A percentile compares a stretch with the other conserved stretches of the same genome.
These are phyloP conservation scores for Conomelus anceps DNA, from an alignment of 2,888 invertebrate genomes.

Conservation along the genomic window DNA sequence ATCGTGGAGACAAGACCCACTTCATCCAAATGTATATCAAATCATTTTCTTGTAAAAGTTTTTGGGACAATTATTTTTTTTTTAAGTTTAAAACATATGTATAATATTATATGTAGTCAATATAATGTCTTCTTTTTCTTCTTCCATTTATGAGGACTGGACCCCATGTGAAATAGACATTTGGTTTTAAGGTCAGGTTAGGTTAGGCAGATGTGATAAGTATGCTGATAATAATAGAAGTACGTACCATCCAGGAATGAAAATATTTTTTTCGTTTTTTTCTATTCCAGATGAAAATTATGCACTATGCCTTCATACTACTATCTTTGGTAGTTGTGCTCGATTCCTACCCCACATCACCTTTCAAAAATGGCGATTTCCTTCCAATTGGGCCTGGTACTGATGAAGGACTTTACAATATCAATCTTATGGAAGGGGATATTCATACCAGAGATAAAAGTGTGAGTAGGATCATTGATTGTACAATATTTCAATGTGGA, in stretches of 20 bases:
- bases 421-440: slow-evolving; percentile 36
- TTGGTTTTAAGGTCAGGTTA: no score
- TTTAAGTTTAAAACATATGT: no score
- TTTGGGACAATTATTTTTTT: no score
- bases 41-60: no score
- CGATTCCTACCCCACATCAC: background rate
- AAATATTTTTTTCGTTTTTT: no score
- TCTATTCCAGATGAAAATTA: background rate
- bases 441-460: slow-evolving; percentile 25
- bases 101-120: background rate
- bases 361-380: slow-evolving; percentile 11
- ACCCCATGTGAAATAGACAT: no score
- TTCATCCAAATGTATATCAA: no score
- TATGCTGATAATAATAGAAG: no score
- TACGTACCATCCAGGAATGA: no score
- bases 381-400: slow-evolving; percentile 30
- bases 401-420: slow-evolving; percentile 36
- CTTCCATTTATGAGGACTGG: no score
- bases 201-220: no score
- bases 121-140: background rate
- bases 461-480: background rate
- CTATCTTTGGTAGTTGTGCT: background rate
- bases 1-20: no score
- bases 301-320: background rate
- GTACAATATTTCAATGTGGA: background rate